Conservation (phyloP, 2,113 vertebrate genomes). For the Microcebus tavaratra region DNA sequence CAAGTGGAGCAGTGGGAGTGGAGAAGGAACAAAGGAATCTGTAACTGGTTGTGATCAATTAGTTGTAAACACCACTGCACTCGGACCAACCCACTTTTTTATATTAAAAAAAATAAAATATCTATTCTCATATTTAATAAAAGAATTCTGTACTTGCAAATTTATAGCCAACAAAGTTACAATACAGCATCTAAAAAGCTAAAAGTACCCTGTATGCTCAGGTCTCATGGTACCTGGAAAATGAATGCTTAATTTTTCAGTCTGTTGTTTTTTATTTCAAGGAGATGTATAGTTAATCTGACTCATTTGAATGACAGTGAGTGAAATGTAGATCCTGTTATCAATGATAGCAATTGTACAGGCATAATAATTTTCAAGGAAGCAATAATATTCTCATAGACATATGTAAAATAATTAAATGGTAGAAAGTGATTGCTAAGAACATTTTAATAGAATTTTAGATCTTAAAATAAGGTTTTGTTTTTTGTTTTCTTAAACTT, state of each 20-base stretch:
- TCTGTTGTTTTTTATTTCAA: neutral
- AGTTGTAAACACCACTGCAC: no score
- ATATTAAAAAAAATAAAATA: slow-evolving; percentile 33
- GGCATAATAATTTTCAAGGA: neutral
- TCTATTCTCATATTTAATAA: neutral
- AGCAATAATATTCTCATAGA: neutral
- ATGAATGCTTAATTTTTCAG: neutral
- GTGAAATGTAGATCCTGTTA: neutral
- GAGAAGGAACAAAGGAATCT: no score
- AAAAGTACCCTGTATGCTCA: neutral
- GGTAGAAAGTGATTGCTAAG: neutral
- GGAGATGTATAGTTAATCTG: neutral
- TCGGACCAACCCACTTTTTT: neutral
- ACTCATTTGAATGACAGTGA: neutral
- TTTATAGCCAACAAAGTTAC: neutral
- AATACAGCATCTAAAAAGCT: neutral
- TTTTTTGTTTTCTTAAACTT: neutral
- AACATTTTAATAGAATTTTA: neutral
- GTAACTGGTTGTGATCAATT: no score
- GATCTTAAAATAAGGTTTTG: neutral
- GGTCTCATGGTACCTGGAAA: neutral
- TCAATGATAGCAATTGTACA: neutral
- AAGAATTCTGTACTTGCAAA: neutral
- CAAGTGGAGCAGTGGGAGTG: no score
- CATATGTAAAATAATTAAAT: neutral